phyloP scores from a whole-genome alignment of 2,888 invertebrate species.

The Tyria jacobaeae region DNA sequence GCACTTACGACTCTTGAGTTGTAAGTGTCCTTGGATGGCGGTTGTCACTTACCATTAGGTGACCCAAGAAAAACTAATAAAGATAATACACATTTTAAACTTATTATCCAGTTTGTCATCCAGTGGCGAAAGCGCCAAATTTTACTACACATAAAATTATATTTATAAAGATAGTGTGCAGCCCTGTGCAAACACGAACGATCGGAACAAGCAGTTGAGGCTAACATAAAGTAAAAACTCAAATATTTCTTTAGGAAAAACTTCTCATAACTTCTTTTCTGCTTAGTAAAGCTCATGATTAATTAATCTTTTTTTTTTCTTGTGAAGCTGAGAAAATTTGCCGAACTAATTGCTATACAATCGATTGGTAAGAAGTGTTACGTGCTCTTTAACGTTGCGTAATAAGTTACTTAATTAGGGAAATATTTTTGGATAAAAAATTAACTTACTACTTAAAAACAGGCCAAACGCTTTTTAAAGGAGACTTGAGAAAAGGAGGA shows the following conservation, averaged over 20 bases:
- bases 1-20: no score
- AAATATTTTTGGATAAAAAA: not conserved
- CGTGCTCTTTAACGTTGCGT: not conserved
- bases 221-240: slow-evolving; percentile 43
- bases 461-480: not conserved
- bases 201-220: slow-evolving; percentile 38
- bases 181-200: slow-evolving; percentile 26
- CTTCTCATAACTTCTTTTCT: slow-evolving; percentile 47
- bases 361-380: slow-evolving; percentile 34
- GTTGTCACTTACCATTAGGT: no score
- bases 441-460: not conserved
- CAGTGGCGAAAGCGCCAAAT: no score
- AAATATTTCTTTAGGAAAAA: slow-evolving; percentile 47
- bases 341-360: slow-evolving; percentile 46
- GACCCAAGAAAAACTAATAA: no score
- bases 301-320: slow-evolving; percentile 44
- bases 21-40: no score
- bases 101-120: not conserved
- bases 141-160: not conserved
- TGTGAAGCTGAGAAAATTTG: slow-evolving; percentile 45
- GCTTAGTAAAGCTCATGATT: slow-evolving; percentile 51
- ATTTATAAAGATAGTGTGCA: slow-evolving; percentile 6
- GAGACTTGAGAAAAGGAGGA: no score
- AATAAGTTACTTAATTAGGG: not conserved
- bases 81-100: not conserved